phyloP scores from a whole-genome alignment of 2,888 invertebrate genomes.

The Sericinus montela region DNA sequence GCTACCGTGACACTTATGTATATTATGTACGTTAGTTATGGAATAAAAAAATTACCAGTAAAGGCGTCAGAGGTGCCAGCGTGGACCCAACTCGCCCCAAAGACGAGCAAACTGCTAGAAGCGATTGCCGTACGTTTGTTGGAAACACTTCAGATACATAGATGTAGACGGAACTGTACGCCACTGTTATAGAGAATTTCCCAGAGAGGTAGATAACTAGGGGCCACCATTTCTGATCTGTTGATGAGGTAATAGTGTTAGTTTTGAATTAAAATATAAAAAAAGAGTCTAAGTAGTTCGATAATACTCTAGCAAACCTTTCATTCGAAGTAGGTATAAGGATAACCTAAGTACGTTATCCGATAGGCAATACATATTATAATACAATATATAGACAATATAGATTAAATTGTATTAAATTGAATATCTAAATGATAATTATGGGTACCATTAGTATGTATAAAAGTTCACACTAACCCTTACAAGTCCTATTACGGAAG shows the following conservation, averaged over 20 bases:
- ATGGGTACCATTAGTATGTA: too few species aligned
- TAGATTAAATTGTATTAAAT: too few species aligned
- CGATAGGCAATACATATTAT: too few species aligned
- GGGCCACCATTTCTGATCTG: constrained; percentile 64
- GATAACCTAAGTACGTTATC: too few species aligned
- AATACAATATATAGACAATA: too few species aligned
- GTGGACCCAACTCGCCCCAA: constrained; percentile 83
- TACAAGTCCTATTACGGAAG: too few species aligned
- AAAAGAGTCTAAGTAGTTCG: background rate
- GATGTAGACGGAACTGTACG: constrained; percentile 82
- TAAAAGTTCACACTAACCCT: too few species aligned
- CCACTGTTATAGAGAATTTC: constrained; percentile 83
- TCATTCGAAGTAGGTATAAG: too few species aligned
- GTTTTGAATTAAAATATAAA: constrained; percentile 30
- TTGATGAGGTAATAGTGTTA: constrained; percentile 39
- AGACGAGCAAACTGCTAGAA: constrained; percentile 78
- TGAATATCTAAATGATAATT: too few species aligned
- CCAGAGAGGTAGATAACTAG: constrained; percentile 79
- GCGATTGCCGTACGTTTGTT: constrained; percentile 79
- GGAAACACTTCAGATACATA: constrained; percentile 85
- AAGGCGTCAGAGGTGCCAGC: constrained; percentile 82
- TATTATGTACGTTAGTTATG: too few species aligned
- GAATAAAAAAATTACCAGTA: constrained; percentile 75
- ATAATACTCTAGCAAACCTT: too few species aligned
- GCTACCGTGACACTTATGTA: too few species aligned